phyloP scores from a whole-genome alignment of 2,113 vertebrate genomes.

The rat (Rattus norvegicus) region DNA sequence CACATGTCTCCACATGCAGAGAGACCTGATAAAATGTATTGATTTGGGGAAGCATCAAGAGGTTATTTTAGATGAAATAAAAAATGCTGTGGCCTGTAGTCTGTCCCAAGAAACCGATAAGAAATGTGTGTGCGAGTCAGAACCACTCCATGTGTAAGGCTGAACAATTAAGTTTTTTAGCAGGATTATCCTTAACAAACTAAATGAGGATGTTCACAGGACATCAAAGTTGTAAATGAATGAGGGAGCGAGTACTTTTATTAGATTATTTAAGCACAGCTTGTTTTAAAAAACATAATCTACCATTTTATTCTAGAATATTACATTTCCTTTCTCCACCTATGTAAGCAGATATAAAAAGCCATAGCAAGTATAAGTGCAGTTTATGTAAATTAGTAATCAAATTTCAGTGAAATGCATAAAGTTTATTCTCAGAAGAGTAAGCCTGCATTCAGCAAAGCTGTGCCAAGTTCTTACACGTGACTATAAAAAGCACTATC shows the following conservation, averaged over 20 bases:
- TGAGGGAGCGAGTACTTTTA: background rate
- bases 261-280: background rate
- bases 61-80: background rate
- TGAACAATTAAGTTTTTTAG: background rate
- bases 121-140: rapidly evolving
- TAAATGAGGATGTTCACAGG: background rate
- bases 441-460: slow-evolving; percentile 21
- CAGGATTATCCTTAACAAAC: background rate
- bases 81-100: background rate
- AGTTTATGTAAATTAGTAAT: background rate
- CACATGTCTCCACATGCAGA: background rate
- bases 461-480: background rate
- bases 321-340: slow-evolving; percentile 37
- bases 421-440: background rate
- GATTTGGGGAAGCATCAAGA: background rate
- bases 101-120: background rate
- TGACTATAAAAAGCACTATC: slow-evolving; percentile 6
- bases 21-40: background rate
- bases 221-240: background rate
- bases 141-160: background rate
- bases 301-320: slow-evolving; percentile 12
- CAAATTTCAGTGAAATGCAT: slow-evolving; percentile 12
- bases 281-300: background rate
- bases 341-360: slow-evolving; percentile 12
- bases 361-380: background rate